Conservation (phyloP, 1,140 invertebrate species). For the Ceratina calcarata region DNA sequence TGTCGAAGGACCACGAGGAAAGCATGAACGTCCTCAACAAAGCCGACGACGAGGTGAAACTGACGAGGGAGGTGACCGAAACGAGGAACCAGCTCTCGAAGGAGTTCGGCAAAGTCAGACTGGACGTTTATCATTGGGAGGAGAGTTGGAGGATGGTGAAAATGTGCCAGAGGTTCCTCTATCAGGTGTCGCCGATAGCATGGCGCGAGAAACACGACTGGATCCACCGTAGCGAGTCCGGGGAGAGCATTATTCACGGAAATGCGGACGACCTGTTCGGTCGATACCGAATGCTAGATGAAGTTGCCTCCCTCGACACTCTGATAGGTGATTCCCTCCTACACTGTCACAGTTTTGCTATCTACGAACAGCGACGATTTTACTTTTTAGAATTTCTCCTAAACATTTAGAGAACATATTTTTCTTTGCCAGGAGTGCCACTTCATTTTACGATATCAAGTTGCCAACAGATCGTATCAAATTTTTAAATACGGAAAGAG, state of each 20-base stretch:
- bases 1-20: slow-evolving; percentile 82
- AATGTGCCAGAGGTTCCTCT: slow-evolving; percentile 85
- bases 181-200: slow-evolving; percentile 81
- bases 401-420: too few species aligned
- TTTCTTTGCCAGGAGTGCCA: too few species aligned
- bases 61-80: slow-evolving; percentile 78
- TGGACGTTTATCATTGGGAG: slow-evolving; percentile 83
- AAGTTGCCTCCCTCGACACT: slow-evolving; percentile 75
- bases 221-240: slow-evolving; percentile 56
- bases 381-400: too few species aligned
- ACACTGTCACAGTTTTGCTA: slow-evolving; percentile 30
- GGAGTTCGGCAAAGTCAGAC: slow-evolving; percentile 78
- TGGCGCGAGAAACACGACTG: slow-evolving; percentile 80
- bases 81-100: slow-evolving; percentile 70
- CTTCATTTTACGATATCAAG: too few species aligned
- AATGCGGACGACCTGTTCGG: slow-evolving; percentile 58
- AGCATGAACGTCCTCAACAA: slow-evolving; percentile 82
- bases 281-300: slow-evolving; percentile 74
- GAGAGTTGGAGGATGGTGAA: slow-evolving; percentile 83
- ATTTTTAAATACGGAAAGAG: too few species aligned
- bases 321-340: slow-evolving; percentile 74
- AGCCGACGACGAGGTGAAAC: slow-evolving; percentile 79
- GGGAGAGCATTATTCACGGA: background rate
- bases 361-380: background rate
- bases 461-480: too few species aligned